Conservation (phyloP, 2,888 invertebrate species). For the Dusona sp. region DNA sequence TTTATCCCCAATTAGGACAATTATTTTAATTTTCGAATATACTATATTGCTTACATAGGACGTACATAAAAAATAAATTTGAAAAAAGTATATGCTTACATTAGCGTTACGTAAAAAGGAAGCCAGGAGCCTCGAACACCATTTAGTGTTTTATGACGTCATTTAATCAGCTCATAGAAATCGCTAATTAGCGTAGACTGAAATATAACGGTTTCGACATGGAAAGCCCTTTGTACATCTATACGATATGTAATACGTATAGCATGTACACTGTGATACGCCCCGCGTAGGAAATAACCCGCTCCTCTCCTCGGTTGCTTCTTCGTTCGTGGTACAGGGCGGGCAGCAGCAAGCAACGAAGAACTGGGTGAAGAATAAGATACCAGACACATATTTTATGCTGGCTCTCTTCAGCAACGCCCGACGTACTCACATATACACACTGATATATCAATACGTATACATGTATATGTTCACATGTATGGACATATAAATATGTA, state of each 20-base stretch:
- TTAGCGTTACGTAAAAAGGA: background rate
- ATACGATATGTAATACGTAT: conserved; percentile 40
- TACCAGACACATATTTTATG: conserved; percentile 83
- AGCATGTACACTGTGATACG: conserved; percentile 39
- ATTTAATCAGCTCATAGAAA: background rate
- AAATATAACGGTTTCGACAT: background rate
- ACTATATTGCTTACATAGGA: background rate
- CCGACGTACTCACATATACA: conserved; percentile 50
- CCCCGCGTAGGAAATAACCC: conserved; percentile 59
- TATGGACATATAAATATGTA: conserved; percentile 38
- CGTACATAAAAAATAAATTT: background rate
- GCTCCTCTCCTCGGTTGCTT: conserved; percentile 46
- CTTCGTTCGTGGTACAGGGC: conserved; percentile 31
- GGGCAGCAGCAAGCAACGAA: conserved; percentile 56
- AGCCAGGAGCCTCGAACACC: background rate
- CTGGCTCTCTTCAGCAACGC: conserved; percentile 74
- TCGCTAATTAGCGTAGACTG: background rate
- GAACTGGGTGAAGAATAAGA: conserved; percentile 84
- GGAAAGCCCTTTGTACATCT: conserved; percentile 19
- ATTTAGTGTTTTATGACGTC: background rate
- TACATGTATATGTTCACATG: conserved; percentile 4
- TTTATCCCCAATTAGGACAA: no score
- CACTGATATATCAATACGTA: conserved; percentile 35
- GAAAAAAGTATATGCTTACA: background rate
- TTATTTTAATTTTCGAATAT: background rate